Percentiles rank a stretch among this genome's conserved stretches.
phyloP scores from a whole-genome alignment of 2,888 invertebrate species.

The Thysanoteuthis rhombus region DNA sequence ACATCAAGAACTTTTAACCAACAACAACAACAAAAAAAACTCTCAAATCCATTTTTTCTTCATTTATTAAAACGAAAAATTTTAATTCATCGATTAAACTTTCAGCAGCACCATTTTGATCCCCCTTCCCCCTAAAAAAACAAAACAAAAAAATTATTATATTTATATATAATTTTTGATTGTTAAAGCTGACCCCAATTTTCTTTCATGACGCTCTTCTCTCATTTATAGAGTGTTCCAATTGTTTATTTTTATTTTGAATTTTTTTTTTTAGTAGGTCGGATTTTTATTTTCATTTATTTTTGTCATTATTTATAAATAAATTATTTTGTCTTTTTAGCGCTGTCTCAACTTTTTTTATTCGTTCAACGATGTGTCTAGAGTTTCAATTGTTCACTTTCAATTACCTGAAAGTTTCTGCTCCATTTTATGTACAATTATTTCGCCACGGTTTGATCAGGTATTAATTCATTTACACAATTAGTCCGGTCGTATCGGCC shows the following conservation, averaged over 20 bases:
- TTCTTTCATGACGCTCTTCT: neutral
- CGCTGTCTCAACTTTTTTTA: neutral
- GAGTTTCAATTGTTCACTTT: neutral
- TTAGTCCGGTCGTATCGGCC: too few relatives aligned
- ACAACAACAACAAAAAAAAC: neutral
- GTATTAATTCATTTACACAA: too few relatives aligned
- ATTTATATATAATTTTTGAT: neutral
- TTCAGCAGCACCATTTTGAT: neutral
- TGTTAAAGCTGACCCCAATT: neutral
- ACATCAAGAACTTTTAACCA: neutral
- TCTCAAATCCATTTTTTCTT: neutral
- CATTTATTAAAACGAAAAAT: neutral
- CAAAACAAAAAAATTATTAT: neutral
- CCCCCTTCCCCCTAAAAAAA: neutral
- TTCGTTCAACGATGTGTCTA: neutral
- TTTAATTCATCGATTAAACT: neutral
- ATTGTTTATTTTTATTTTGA: neutral
- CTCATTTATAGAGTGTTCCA: too few relatives aligned
- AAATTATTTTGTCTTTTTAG: slow-evolving; percentile 12
- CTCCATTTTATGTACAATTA: too few relatives aligned
- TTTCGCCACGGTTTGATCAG: too few relatives aligned
- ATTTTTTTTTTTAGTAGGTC: neutral
- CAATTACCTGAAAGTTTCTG: too few relatives aligned
- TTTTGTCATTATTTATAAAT: slow-evolving; percentile 12
- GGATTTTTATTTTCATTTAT: neutral